Conservation (phyloP, 2,113 vertebrate genomes). For the Platichthys flesus region DNA sequence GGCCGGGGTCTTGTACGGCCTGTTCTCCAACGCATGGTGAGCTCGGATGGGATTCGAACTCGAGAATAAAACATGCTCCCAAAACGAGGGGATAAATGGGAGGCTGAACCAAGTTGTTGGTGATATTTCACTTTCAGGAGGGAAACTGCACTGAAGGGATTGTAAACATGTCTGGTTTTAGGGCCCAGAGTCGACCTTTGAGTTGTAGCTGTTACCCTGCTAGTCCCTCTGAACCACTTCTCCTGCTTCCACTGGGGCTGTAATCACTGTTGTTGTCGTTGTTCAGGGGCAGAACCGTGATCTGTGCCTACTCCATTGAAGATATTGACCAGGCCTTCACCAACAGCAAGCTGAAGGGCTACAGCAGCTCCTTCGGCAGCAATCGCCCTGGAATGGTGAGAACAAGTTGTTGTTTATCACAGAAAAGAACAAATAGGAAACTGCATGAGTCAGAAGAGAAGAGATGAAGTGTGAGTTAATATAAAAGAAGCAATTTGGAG, state of each 20-base stretch:
- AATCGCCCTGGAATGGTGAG: slow-evolving; percentile 81
- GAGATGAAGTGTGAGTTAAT: neutral
- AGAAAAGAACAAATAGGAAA: neutral
- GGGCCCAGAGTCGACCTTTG: neutral
- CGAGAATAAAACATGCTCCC: neutral
- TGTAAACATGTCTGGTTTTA: neutral
- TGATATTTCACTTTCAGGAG: too few species aligned
- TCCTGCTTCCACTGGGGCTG: neutral
- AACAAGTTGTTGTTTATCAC: neutral
- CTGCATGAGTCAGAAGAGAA: slow-evolving; percentile 11
- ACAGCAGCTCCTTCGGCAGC: slow-evolving; percentile 70
- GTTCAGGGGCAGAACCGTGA: slow-evolving; percentile 82
- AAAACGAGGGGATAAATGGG: too few species aligned
- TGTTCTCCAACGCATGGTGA: slow-evolving; percentile 86
- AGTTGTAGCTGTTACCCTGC: neutral
- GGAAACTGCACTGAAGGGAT: too few species aligned
- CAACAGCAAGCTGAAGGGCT: slow-evolving; percentile 82
- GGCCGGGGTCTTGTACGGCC: slow-evolving; percentile 81
- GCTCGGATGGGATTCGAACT: slow-evolving; percentile 11
- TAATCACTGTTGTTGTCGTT: slow-evolving; percentile 30
- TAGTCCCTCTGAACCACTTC: neutral
- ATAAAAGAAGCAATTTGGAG: slow-evolving; percentile 27
- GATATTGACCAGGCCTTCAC: slow-evolving; percentile 82
- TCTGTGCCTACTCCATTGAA: slow-evolving; percentile 85
- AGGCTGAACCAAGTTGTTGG: too few species aligned